Base-by-base conservation (phyloP, 2,113 vertebrate genomes). In the Strix uralensis region DNA sequence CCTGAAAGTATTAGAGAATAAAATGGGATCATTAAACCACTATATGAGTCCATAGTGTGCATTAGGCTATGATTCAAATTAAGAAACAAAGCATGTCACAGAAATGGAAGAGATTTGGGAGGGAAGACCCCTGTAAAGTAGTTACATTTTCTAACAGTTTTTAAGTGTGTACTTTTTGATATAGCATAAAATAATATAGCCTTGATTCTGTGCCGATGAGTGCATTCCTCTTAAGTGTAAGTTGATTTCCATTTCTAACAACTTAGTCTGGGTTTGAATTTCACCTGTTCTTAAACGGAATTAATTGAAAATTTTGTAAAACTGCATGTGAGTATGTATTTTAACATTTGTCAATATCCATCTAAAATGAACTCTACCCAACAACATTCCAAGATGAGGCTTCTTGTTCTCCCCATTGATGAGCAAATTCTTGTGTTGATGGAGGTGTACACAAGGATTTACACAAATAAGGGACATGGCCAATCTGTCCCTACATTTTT, bases 1-100 rank as follows among this genome's bases (percentile, higher is more conserved):
- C 36, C 57, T 78, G 40, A 13, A 90, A 75, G 32, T 83, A 34
- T 40, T 66, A 40, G n/a, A 86, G 38, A 73, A 21, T 22, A 78
- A 81, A 81, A 34, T 26, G 34, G 27, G 8, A 29, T 65, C 27
- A 7, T 16, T 51, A 55, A 89, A 70, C 55, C 11, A 13, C 32
- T 57, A 0, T 29, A 0, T 25, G 30, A 67, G 34, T 58, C 27
- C 18, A 27, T 11, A 26, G 17, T 9, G 6, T 70, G 15, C 8
- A 3, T 86, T 79, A 22, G 59, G 27, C 21, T 86, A 6, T 70
- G 55, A 55, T 86, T 36, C 27, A 20, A 74, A 51, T 61, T 86
- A 32, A 71, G 77, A 70, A 73, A 55, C 63, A 34, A 79, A 51
- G 2, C 10, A 3, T 34, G 26, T 71, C n/a, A 65, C 40, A 46